Conservation (phyloP, 2,113 vertebrate genomes). For the Pteruthius melanotis region DNA sequence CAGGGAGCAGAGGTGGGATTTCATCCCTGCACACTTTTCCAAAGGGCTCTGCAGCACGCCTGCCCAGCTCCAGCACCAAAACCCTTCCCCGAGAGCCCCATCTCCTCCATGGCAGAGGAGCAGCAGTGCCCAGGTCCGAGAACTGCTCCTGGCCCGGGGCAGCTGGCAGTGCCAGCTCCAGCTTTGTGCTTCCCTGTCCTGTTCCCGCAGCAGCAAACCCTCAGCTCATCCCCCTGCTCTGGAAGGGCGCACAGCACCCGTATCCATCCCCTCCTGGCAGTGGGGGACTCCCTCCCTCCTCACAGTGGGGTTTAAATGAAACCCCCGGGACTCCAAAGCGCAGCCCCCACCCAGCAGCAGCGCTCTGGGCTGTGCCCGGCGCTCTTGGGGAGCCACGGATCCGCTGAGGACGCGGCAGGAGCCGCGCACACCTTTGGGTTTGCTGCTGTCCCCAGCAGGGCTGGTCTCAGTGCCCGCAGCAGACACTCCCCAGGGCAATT, state of each 20-base stretch:
- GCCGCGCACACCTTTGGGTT: rapidly evolving
- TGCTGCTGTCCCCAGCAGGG: neutral
- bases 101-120: rapidly evolving
- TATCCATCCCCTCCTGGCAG: neutral
- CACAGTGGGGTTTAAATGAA: rapidly evolving
- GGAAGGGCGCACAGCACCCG: rapidly evolving
- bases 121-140: too few species aligned
- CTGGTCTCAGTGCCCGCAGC: neutral
- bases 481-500: neutral
- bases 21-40: neutral
- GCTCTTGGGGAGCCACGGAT: rapidly evolving
- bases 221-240: neutral
- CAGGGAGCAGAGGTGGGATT: neutral
- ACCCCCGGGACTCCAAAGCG: neutral
- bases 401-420: rapidly evolving
- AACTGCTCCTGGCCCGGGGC: neutral
- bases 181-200: neutral
- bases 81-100: rapidly evolving
- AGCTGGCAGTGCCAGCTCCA: neutral
- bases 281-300: neutral
- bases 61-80: rapidly evolving
- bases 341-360: neutral
- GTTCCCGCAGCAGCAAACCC: neutral
- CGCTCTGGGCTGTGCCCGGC: rapidly evolving
- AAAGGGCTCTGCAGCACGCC: neutral